Base-by-base conservation (phyloP, 2,888 invertebrate genomes). In the Cephus pulcher region DNA sequence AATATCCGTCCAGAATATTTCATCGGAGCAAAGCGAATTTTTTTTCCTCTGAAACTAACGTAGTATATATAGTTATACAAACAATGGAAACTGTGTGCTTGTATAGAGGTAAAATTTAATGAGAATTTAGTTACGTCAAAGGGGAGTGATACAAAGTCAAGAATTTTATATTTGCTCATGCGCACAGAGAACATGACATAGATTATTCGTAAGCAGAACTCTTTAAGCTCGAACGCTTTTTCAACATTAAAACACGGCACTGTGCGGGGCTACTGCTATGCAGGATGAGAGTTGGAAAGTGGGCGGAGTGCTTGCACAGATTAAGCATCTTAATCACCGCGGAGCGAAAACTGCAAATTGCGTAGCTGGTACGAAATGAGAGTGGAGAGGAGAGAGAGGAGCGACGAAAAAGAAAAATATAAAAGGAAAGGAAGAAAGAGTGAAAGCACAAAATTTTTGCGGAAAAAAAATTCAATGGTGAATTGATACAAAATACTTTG, bases 301-400 rank as follows among this genome's bases (percentile, higher is more conserved):
- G 40, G 75, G 73, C 75, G 76, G 76, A 77, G 77, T 79, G 40
- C 81, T 80, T 78, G 82, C 79, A 84, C 84, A 83, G 84, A 87
- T 87, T 88, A 88, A 88, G 82, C 84, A 85, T 88, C 86, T 89
- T 86, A 86, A 88, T 88, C 86, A 85, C 83, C 78, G 81, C 76
- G 79, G 83, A 82, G 86, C 81, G 85, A 86, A 88, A 88, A 88
- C 86, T 86, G 86, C 85, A 86, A 88, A 88, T 87, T 87, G 86
- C 84, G 82, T 82, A 84, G 82, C 82, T 80, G 78, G 69, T 56
- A 78, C 79, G 83, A 84, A 84, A 87, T 87, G 84, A 88, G 86
- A 86, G 83, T 81, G 83, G 81, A 79, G 80, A 82, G 80, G 78
- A 80, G 78, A 81, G 80, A 80, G 69, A 74, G 15, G 9, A 70